A percentile compares a stretch with the other conserved stretches of the same genome.
phyloP scores from a whole-genome alignment of 2,113 vertebrate genomes.

The Rhinogobius similis region DNA sequence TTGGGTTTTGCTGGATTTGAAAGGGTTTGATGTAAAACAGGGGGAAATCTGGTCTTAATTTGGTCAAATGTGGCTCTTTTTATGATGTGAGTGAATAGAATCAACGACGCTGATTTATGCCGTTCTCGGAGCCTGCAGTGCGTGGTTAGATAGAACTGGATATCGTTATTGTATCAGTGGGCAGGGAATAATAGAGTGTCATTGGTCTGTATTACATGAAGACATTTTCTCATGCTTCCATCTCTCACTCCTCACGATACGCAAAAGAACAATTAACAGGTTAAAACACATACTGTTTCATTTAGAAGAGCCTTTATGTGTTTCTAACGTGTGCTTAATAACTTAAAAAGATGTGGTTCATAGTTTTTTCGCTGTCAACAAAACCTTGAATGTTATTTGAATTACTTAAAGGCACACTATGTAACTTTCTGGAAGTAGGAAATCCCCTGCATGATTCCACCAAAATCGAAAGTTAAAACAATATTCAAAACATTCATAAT shows the following conservation, averaged over 20 bases:
- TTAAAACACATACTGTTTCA: too few relatives aligned
- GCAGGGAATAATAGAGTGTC: not conserved
- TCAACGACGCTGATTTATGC: not conserved
- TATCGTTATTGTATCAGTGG: not conserved
- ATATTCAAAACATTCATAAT: too few relatives aligned
- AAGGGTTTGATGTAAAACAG: not conserved
- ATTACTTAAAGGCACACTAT: too few relatives aligned
- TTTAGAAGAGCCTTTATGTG: too few relatives aligned
- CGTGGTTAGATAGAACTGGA: not conserved
- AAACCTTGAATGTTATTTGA: too few relatives aligned
- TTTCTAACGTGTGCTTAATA: too few relatives aligned
- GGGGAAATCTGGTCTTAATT: not conserved
- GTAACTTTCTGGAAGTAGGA: too few relatives aligned
- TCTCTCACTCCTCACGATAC: not conserved
- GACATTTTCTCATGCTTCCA: not conserved
- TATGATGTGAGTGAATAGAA: not conserved
- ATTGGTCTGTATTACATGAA: not conserved
- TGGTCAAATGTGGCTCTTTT: not conserved
- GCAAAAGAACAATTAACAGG: too few relatives aligned
- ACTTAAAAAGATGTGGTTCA: too few relatives aligned
- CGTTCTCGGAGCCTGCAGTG: not conserved
- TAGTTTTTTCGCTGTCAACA: too few relatives aligned
- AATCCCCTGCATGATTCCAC: too few relatives aligned
- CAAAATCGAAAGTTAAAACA: too few relatives aligned
- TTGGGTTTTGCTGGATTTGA: not conserved